Percentiles rank a stretch among this genome's conserved stretches.
These are phyloP conservation scores for Petrocephalus microphthalmus DNA, from an alignment of 2,113 vertebrate genomes.

Conservation along the genomic window DNA sequence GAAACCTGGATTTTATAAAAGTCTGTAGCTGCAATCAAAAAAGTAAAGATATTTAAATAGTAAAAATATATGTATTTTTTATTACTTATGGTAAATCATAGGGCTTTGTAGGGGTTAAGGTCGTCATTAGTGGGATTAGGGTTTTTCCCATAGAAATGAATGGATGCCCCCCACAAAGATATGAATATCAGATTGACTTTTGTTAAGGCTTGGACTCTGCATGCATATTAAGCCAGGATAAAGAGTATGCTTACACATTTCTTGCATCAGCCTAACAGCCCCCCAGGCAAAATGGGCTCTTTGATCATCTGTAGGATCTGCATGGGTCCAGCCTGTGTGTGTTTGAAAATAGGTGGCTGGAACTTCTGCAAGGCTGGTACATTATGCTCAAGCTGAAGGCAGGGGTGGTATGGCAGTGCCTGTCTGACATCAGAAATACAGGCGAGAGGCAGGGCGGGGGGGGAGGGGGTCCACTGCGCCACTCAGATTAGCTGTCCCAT, in stretches of 20 bases:
- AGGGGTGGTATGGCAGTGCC: neutral
- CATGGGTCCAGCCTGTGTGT: neutral
- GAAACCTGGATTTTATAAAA: neutral
- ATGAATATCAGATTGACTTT: neutral
- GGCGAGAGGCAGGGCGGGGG: neutral
- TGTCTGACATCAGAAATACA: too few species aligned
- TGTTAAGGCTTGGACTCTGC: neutral
- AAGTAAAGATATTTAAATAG: neutral
- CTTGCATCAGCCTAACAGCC: conserved; percentile 6
- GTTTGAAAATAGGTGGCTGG: conserved; percentile 7
- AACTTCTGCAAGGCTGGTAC: neutral
- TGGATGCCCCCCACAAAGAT: neutral
- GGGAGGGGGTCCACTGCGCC: neutral
- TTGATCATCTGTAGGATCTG: conserved; percentile 12
- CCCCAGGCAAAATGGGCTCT: conserved; percentile 11
- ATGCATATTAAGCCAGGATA: conserved; percentile 1
- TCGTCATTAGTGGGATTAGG: neutral
- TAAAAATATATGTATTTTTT: neutral
- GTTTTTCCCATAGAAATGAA: neutral
- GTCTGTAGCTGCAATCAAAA: neutral
- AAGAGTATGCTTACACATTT: conserved; percentile 1
- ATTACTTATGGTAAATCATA: neutral
- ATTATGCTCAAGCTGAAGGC: neutral
- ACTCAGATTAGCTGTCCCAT: neutral
- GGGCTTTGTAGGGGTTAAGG: neutral